Conservation (phyloP, 2,797 vertebrate genomes). For the Lagocephalus sceleratus region DNA sequence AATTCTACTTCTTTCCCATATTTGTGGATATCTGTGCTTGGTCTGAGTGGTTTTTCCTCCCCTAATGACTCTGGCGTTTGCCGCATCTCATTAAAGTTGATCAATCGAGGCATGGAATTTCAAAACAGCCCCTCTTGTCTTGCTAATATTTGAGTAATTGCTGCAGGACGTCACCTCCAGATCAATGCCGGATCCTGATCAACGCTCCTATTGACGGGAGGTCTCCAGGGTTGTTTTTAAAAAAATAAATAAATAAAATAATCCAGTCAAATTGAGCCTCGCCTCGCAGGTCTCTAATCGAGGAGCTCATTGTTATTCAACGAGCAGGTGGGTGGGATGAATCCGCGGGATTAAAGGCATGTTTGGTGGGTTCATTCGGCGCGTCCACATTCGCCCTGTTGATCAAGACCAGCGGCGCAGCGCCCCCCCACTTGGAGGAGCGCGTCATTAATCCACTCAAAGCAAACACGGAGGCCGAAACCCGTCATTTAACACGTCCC, state of each 20-base stretch:
- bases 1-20: too few species aligned
- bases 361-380: slow-evolving; percentile 1
- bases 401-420: slow-evolving; percentile 45
- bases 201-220: not conserved
- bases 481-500: slow-evolving; percentile 63
- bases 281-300: slow-evolving; percentile 27
- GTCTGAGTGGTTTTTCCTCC: too few species aligned
- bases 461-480: slow-evolving; percentile 57
- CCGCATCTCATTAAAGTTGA: too few species aligned
- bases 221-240: not conserved
- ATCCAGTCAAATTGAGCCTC: slow-evolving; percentile 9
- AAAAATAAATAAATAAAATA: slow-evolving; percentile 4
- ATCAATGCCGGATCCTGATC: too few species aligned
- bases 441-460: slow-evolving; percentile 66
- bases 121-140: too few species aligned
- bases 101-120: too few species aligned
- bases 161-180: too few species aligned
- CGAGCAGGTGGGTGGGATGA: slow-evolving; percentile 49
- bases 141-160: too few species aligned
- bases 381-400: slow-evolving; percentile 43
- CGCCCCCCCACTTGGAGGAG: not conserved
- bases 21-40: too few species aligned
- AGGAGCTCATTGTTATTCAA: slow-evolving; percentile 39
- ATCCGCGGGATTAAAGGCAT: slow-evolving; percentile 53
- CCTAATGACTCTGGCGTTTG: too few species aligned